Percentiles rank a stretch among this genome's conserved stretches.
These are phyloP conservation scores for Pelusios castaneus DNA, from an alignment of 2,113 vertebrate species.

Conservation along the genomic window DNA sequence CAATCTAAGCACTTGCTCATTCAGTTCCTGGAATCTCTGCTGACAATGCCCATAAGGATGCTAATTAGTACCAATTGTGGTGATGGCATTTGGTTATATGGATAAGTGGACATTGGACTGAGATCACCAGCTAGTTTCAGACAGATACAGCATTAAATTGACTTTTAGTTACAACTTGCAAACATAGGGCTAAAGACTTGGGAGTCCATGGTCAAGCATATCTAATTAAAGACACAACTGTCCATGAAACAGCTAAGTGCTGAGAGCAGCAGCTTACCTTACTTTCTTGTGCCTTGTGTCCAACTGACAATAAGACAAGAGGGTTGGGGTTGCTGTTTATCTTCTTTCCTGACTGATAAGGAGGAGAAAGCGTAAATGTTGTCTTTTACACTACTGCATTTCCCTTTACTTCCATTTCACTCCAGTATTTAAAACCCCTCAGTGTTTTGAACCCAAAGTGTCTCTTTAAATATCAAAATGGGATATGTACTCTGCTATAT, in stretches of 20 bases:
- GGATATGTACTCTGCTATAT: not conserved
- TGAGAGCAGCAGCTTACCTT: conserved; percentile 83
- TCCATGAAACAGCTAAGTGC: not conserved
- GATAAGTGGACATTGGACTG: too few species aligned
- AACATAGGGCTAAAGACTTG: not conserved
- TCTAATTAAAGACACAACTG: not conserved
- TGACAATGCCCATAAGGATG: not conserved
- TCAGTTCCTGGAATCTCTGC: not conserved
- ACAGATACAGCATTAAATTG: not conserved
- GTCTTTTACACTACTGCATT: conserved; percentile 15
- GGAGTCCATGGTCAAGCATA: not conserved
- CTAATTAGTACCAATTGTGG: not conserved
- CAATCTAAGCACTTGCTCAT: not conserved
- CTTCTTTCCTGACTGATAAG: conserved; percentile 91
- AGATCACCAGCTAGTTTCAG: not conserved
- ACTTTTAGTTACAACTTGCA: not conserved
- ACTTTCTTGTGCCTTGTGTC: conserved; percentile 88
- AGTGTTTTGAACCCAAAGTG: not conserved
- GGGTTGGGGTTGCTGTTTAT: conserved; percentile 93
- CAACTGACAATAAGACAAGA: conserved; percentile 90
- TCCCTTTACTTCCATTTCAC: not conserved
- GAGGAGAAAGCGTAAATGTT: conserved; percentile 49
- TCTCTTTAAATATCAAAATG: not conserved
- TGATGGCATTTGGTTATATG: not conserved
- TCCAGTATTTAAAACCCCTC: not conserved